These are phyloP conservation scores for Zosterops japonicus DNA, from an alignment of 2,113 vertebrate species.

Conservation along the genomic window DNA sequence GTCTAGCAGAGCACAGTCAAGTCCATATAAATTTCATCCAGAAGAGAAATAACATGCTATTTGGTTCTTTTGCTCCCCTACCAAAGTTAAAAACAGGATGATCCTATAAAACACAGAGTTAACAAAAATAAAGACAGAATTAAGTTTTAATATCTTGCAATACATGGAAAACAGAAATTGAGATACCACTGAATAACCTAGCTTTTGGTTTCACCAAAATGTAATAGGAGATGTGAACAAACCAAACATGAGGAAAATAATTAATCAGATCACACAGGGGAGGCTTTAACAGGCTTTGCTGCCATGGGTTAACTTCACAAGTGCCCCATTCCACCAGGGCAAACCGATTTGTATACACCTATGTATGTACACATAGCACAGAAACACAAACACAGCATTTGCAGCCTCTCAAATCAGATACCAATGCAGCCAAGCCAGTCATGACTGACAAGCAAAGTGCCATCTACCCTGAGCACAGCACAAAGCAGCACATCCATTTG, in stretches of 20 bases:
- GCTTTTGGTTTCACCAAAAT: not conserved
- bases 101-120: not conserved
- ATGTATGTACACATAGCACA: accelerated
- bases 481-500: not conserved
- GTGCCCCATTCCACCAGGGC: not conserved
- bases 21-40: not conserved
- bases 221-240: not conserved
- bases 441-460: not conserved
- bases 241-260: not conserved
- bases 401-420: not conserved
- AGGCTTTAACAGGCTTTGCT: not conserved
- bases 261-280: not conserved
- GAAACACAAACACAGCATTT: not conserved
- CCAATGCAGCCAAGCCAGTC: not conserved
- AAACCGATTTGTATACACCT: not conserved
- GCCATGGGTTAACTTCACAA: not conserved
- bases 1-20: not conserved
- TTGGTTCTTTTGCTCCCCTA: not conserved
- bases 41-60: not conserved
- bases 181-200: not conserved
- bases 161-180: not conserved
- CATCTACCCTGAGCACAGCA: not conserved
- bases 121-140: not conserved
- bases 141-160: not conserved
- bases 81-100: not conserved